Conservation (phyloP, 2,888 invertebrate genomes). For the Bellardia pandia region DNA sequence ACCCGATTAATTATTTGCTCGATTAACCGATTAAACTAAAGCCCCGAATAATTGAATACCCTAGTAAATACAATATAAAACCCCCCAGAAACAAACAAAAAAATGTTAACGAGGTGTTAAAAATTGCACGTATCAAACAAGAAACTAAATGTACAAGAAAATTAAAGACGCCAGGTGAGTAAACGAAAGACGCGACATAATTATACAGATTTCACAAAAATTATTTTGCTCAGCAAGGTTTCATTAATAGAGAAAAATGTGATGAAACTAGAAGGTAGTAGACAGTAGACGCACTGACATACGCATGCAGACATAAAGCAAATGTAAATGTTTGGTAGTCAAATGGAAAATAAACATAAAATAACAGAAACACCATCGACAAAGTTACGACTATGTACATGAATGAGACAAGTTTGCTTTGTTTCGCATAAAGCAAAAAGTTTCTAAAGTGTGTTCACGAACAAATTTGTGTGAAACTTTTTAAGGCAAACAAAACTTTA, state of each 20-base stretch:
- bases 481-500: too few relatives aligned
- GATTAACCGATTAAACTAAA: too few relatives aligned
- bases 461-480: too few relatives aligned
- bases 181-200: conserved; percentile 37
- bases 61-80: neutral
- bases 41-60: too few relatives aligned
- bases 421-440: conserved; percentile 1
- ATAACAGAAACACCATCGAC: conserved; percentile 2
- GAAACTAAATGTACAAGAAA: conserved; percentile 28
- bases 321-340: conserved; percentile 58
- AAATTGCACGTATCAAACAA: conserved; percentile 30
- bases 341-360: conserved; percentile 57
- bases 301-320: neutral
- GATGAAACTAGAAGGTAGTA: neutral
- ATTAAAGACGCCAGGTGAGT: conserved; percentile 22
- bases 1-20: too few relatives aligned
- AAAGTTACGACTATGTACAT: conserved; percentile 3
- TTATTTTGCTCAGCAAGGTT: conserved; percentile 58
- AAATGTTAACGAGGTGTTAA: conserved; percentile 62
- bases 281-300: neutral
- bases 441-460: neutral
- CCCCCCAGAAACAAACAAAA: conserved; percentile 11
- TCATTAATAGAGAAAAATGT: conserved; percentile 25
- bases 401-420: conserved; percentile 25
- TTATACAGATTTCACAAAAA: conserved; percentile 64